Evolutionary conservation across 2,113 vertebrate genomes (phyloP), one percentile per base, ranked within the genome.

Genomic region (Channa maculata): DNA sequence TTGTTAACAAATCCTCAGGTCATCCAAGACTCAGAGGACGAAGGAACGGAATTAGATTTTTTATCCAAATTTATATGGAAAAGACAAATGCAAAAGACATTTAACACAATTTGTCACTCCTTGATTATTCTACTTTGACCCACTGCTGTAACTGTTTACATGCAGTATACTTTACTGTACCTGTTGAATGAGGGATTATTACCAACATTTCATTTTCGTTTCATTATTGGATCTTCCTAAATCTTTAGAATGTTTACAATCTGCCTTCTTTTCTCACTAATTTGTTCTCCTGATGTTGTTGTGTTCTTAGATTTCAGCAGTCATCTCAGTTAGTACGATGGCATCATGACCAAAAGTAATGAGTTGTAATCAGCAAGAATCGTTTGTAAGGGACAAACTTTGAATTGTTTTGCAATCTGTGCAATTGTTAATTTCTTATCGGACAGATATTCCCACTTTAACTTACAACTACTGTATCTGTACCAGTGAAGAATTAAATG

Each of bases 361-460:
- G 5, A 10, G 10, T 52, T 51, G 4, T 54, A 70, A 66, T 65
- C 5, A 81, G 66, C 34, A 44, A 57, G 15, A 38, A 33, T 69
- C 13, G 39, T 50, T 24, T 10, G 57, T 43, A 2, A 14, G 13
- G 13, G 43, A 57, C n/a, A 41, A 39, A 39, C 44, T 14, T 64
- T 37, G 12, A 52, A 10, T 45, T 15, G 60, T 12, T 11, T 4
- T 69, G 5, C 45, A 5, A 63, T 46, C 39, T 71, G 33, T 45
- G 50, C 4, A 4, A 1, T 6, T 24, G 45, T 59, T 24, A 24
- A 24, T 24, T 48, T 58, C 38, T 13, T 12, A 12, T 14, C 15
- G n/a, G 9, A 10, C 41, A 41, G 13, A 7, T 24, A 12, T 64
- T 14, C 13, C 5, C 39, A 50, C 46, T 48, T 4, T 13, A 13